Conservation (phyloP, 2,888 invertebrate genomes). For the Chelonus formosanus region DNA sequence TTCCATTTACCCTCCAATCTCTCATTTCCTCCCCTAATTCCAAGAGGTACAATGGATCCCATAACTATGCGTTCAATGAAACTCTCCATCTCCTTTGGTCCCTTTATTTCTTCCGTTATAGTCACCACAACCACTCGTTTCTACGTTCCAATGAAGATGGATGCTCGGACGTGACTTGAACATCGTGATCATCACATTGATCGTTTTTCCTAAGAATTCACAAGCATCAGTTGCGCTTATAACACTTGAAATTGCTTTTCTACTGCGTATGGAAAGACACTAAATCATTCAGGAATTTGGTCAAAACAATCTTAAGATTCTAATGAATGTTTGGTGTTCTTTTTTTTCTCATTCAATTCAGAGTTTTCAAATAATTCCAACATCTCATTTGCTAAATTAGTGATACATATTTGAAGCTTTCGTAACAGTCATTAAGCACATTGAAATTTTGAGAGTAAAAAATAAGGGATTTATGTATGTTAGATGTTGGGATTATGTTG, state of each 20-base stretch:
- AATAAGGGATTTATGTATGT: constrained; percentile 4
- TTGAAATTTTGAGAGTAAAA: neutral
- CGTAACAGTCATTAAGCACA: neutral
- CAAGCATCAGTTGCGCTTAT: constrained; percentile 2
- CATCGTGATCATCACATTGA: constrained; percentile 14
- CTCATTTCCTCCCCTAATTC: constrained; percentile 11
- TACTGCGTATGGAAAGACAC: constrained; percentile 18
- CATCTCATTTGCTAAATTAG: constrained; percentile 8
- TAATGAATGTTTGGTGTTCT: neutral
- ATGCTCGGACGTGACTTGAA: constrained; percentile 16
- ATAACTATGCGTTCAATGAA: constrained; percentile 43
- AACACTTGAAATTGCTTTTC: neutral
- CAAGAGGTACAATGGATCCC: constrained; percentile 48
- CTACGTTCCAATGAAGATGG: constrained; percentile 2
- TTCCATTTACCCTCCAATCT: constrained; percentile 2
- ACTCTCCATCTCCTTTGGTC: constrained; percentile 29
- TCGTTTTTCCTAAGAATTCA: constrained; percentile 4
- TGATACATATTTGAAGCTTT: neutral
- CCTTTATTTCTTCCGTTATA: neutral
- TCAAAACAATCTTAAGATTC: constrained; percentile 14
- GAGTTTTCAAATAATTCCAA: constrained; percentile 4
- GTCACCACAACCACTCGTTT: neutral
- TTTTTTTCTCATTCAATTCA: neutral
- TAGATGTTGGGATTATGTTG: constrained; percentile 36
- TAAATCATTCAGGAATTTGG: constrained; percentile 30